Evolutionary conservation across 1,140 invertebrate species (phyloP).

Genomic region (Leptopilina clavipes): DNA sequence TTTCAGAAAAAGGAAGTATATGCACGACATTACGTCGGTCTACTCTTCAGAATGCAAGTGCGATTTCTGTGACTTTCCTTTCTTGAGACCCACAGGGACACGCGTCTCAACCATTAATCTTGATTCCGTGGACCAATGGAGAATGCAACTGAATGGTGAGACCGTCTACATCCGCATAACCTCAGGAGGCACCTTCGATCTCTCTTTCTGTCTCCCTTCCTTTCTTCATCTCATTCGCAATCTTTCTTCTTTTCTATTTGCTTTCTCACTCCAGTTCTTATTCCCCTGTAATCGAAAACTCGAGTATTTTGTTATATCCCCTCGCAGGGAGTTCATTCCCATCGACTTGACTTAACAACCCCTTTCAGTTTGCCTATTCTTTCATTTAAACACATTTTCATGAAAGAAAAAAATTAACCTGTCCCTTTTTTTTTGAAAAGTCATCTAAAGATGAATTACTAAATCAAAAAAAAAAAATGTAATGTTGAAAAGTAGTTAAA

Average conservation of each 20-base stretch:
- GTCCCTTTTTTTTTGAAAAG: no score
- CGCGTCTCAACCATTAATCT: slow-evolving; percentile 67
- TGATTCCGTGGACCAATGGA: slow-evolving; percentile 65
- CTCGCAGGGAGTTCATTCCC: slow-evolving; percentile 5
- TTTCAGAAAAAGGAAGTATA: slow-evolving; percentile 56
- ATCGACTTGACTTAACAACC: slow-evolving; percentile 3
- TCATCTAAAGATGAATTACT: no score
- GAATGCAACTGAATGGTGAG: slow-evolving; percentile 55
- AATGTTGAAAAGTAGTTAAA: background rate
- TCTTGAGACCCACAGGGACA: slow-evolving; percentile 57
- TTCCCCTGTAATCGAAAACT: slow-evolving; percentile 55
- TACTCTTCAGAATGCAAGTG: slow-evolving; percentile 58
- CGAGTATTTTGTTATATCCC: slow-evolving; percentile 46
- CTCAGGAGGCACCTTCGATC: slow-evolving; percentile 54
- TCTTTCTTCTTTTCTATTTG: slow-evolving; percentile 41
- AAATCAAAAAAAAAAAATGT: background rate
- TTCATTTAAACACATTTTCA: background rate
- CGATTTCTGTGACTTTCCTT: slow-evolving; percentile 61
- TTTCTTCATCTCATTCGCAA: slow-evolving; percentile 42
- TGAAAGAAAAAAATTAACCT: no score
- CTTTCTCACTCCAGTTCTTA: slow-evolving; percentile 46
- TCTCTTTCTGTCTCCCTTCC: slow-evolving; percentile 40
- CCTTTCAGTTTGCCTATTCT: background rate
- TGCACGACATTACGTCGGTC: slow-evolving; percentile 53
- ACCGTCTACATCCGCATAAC: slow-evolving; percentile 52